phyloP scores from a whole-genome alignment of 2,888 invertebrate species.

The Andricus curvator region DNA sequence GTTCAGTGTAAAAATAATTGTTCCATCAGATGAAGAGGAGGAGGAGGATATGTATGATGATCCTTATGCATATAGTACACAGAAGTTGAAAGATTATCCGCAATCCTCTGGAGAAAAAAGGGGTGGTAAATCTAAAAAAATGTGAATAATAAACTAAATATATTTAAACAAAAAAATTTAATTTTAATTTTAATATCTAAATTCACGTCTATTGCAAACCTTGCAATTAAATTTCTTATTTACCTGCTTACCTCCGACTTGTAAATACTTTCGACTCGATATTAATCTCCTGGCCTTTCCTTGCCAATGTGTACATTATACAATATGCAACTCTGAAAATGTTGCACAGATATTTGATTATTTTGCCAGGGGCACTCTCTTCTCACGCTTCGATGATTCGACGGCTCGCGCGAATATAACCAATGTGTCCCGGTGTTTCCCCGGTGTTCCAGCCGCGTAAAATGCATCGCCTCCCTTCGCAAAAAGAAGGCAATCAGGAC shows the following conservation, averaged over 20 bases:
- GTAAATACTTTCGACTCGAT: neutral
- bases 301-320: neutral
- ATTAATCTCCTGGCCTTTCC: neutral
- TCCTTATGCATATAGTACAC: too few relatives aligned
- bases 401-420: conserved; percentile 1
- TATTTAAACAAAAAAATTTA: too few relatives aligned
- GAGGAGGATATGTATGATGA: too few relatives aligned
- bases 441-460: conserved; percentile 4
- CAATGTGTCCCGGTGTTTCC: neutral
- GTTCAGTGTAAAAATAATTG: too few relatives aligned
- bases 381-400: neutral
- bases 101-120: too few relatives aligned
- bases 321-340: neutral
- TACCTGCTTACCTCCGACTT: neutral
- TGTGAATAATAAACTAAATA: too few relatives aligned
- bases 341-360: neutral
- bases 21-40: too few relatives aligned
- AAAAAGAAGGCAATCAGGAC: conserved; percentile 37
- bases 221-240: neutral
- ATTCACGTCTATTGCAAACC: neutral
- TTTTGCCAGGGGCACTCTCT: neutral
- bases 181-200: too few relatives aligned
- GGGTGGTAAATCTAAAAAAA: too few relatives aligned
- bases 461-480: conserved; percentile 31
- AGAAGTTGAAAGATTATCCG: too few relatives aligned